phyloP scores from a whole-genome alignment of 2,888 invertebrate genomes.

The Microplitis manilae region DNA sequence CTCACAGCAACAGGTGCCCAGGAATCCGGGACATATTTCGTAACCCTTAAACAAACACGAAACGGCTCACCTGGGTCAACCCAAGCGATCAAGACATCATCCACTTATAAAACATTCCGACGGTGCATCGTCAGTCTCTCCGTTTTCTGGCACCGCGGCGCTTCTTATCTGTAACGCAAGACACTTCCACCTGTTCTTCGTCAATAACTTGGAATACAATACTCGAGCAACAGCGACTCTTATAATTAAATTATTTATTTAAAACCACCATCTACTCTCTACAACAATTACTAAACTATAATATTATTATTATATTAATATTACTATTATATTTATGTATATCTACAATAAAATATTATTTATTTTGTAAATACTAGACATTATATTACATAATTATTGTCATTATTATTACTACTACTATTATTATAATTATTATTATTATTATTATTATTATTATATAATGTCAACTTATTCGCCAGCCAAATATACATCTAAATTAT shows the following conservation, averaged over 20 bases:
- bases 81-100: slow-evolving; percentile 20
- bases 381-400: slow-evolving; percentile 38
- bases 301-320: slow-evolving; percentile 24
- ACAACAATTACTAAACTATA: slow-evolving; percentile 18
- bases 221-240: slow-evolving; percentile 18
- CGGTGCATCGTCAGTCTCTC: slow-evolving; percentile 29
- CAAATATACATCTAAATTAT: slow-evolving; percentile 65
- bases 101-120: slow-evolving; percentile 6
- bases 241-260: neutral
- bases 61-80: slow-evolving; percentile 43
- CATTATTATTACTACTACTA: neutral
- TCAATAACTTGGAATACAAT: slow-evolving; percentile 11
- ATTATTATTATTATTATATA: slow-evolving; percentile 63
- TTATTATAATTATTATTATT: too few relatives aligned
- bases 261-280: neutral
- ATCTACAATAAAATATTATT: slow-evolving; percentile 63
- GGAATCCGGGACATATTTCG: slow-evolving; percentile 43
- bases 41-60: slow-evolving; percentile 30
- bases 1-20: slow-evolving; percentile 36
- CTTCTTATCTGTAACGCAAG: slow-evolving; percentile 51
- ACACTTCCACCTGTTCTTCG: slow-evolving; percentile 36
- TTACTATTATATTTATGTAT: slow-evolving; percentile 56
- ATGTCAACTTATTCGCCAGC: slow-evolving; percentile 59
- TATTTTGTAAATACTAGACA: slow-evolving; percentile 70
- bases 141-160: slow-evolving; percentile 47